Conservation (phyloP, 2,797 vertebrate species). For the Xenopus petersii region DNA sequence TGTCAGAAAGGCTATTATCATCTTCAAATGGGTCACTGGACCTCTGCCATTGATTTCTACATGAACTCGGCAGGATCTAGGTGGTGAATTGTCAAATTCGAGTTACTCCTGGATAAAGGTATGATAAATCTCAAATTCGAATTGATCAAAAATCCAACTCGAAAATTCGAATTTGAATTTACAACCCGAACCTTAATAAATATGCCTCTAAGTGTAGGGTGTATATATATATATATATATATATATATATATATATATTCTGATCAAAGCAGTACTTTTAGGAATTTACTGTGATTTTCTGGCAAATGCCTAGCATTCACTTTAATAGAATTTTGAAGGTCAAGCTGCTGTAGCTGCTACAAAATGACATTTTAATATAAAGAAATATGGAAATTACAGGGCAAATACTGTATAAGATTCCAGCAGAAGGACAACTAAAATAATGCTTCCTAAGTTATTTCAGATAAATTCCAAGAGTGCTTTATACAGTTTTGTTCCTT, state of each 20-base stretch:
- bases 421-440: conserved; percentile 18
- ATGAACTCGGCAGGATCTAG: too few relatives aligned
- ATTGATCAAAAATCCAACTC: too few relatives aligned
- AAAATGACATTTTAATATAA: conserved; percentile 38
- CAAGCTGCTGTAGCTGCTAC: neutral
- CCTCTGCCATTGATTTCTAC: too few relatives aligned
- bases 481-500: too few relatives aligned
- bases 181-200: too few relatives aligned
- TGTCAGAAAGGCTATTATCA: too few relatives aligned
- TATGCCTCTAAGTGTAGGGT: neutral
- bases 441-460: neutral
- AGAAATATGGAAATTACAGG: conserved; percentile 28
- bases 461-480: too few relatives aligned
- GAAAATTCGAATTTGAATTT: too few relatives aligned
- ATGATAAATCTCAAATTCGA: too few relatives aligned
- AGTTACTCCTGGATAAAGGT: too few relatives aligned
- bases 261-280: conserved; percentile 11
- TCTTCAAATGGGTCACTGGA: too few relatives aligned
- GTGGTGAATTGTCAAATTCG: too few relatives aligned
- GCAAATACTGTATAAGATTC: conserved; percentile 19
- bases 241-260: conserved; percentile 19
- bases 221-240: conserved; percentile 13
- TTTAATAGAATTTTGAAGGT: conserved; percentile 38
- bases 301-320: conserved; percentile 35
- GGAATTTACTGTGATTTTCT: conserved; percentile 27